These are phyloP conservation scores for Ferdinandea cuprea DNA, from an alignment of 2,888 invertebrate species.

Conservation along the genomic window DNA sequence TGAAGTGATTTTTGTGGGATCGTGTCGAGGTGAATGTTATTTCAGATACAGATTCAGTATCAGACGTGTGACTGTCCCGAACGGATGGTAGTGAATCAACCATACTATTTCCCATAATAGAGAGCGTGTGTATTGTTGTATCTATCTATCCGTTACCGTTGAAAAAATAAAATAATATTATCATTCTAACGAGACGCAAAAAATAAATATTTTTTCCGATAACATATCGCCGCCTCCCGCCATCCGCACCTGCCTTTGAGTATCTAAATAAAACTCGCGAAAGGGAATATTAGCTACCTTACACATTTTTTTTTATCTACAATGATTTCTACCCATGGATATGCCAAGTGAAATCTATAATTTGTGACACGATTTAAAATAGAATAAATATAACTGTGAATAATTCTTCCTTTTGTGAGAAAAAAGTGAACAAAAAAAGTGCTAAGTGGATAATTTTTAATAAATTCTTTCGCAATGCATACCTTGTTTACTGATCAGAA, in stretches of 20 bases:
- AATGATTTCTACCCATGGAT: not conserved
- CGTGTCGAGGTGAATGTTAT: constrained; percentile 81
- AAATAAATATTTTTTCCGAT: constrained; percentile 63
- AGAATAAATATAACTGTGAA: constrained; percentile 15
- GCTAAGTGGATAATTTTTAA: constrained; percentile 77
- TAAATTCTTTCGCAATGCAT: constrained; percentile 86
- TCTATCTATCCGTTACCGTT: constrained; percentile 69
- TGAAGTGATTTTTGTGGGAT: constrained; percentile 75
- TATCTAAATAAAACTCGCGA: constrained; percentile 20
- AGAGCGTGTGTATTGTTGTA: constrained; percentile 51
- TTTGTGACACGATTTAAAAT: not conserved
- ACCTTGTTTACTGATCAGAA: constrained; percentile 96
- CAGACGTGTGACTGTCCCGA: constrained; percentile 83
- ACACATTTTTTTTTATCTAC: not conserved
- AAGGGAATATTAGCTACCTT: constrained; percentile 16
- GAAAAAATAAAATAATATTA: constrained; percentile 72
- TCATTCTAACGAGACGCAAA: constrained; percentile 67
- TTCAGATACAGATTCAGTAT: constrained; percentile 83
- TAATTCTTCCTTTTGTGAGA: constrained; percentile 37
- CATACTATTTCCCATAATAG: constrained; percentile 29
- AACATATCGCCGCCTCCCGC: constrained; percentile 19
- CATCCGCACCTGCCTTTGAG: constrained; percentile 22
- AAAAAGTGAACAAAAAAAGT: constrained; percentile 57
- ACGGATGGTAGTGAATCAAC: constrained; percentile 79
- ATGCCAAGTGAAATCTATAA: not conserved